Percentiles rank a stretch among this genome's conserved stretches.
Conservation (phyloP, 2,888 invertebrate genomes). For the Branchellion lobata region DNA sequence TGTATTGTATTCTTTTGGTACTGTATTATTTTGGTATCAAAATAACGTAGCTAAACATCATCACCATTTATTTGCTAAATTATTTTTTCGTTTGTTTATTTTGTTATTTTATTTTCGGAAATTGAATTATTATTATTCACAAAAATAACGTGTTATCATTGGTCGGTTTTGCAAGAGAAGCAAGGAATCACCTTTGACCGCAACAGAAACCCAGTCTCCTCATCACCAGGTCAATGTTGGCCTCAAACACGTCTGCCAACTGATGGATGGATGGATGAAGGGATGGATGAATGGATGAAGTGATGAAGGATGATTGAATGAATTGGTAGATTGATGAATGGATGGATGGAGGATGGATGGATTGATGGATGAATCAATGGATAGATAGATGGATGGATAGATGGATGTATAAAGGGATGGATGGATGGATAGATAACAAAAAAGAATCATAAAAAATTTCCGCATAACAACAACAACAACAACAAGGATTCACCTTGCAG, state of each 20-base stretch:
- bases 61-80: too few relatives aligned
- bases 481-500: conserved; percentile 22
- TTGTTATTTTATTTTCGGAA: too few relatives aligned
- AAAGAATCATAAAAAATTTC: too few relatives aligned
- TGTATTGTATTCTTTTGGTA: too few relatives aligned
- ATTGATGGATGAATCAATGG: background rate
- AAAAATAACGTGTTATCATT: too few relatives aligned
- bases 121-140: too few relatives aligned
- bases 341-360: background rate
- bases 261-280: conserved; percentile 22
- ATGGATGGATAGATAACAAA: background rate
- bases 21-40: too few relatives aligned
- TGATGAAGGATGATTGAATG: background rate
- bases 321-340: background rate
- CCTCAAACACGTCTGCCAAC: conserved; percentile 40
- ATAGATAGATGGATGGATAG: background rate
- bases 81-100: too few relatives aligned
- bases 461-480: too few relatives aligned
- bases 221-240: conserved; percentile 33
- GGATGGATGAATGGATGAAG: conserved; percentile 25
- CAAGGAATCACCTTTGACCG: conserved; percentile 25
- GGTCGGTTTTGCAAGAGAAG: too few relatives aligned
- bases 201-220: conserved; percentile 34
- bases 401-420: background rate
- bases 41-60: too few relatives aligned